A percentile compares a stretch with the other conserved stretches of the same genome.
phyloP scores from a whole-genome alignment of 1,140 invertebrate species.

The Radopholus similis region DNA sequence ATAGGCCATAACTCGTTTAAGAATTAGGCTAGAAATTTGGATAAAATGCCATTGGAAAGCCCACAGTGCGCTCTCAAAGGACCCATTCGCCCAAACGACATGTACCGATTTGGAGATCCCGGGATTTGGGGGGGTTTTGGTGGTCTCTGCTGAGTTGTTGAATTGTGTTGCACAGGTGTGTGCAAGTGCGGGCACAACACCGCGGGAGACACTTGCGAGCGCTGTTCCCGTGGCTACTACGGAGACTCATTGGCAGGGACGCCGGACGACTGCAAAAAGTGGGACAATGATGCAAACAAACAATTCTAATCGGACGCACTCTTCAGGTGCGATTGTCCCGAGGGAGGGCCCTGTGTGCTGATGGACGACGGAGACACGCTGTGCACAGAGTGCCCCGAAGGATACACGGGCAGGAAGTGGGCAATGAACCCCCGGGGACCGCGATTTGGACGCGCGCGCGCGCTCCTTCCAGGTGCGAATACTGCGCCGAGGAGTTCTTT shows the following conservation, averaged over 20 bases:
- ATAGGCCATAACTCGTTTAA: no score
- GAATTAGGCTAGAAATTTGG: no score
- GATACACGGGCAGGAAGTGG: constrained; percentile 74
- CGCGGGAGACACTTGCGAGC: constrained; percentile 74
- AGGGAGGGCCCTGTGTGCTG: constrained; percentile 87
- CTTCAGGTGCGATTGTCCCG: constrained; percentile 75
- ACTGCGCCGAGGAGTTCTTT: constrained; percentile 88
- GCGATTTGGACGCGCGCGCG: neutral
- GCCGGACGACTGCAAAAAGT: constrained; percentile 79
- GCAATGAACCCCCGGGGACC: neutral
- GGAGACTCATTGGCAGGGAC: constrained; percentile 86
- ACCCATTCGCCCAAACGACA: no score
- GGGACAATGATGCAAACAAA: neutral
- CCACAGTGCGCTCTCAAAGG: no score
- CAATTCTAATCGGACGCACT: neutral
- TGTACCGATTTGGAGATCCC: no score
- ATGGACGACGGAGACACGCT: constrained; percentile 75
- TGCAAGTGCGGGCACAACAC: constrained; percentile 45
- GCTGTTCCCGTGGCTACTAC: constrained; percentile 86
- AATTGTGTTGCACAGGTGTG: constrained; percentile 3
- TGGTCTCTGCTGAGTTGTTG: neutral
- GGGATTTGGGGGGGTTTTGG: no score
- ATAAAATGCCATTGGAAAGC: no score
- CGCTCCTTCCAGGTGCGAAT: constrained; percentile 68
- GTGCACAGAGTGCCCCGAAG: constrained; percentile 86